Evolutionary conservation across 2,888 invertebrate species (phyloP).

Genomic region (Melanostoma scalare): DNA sequence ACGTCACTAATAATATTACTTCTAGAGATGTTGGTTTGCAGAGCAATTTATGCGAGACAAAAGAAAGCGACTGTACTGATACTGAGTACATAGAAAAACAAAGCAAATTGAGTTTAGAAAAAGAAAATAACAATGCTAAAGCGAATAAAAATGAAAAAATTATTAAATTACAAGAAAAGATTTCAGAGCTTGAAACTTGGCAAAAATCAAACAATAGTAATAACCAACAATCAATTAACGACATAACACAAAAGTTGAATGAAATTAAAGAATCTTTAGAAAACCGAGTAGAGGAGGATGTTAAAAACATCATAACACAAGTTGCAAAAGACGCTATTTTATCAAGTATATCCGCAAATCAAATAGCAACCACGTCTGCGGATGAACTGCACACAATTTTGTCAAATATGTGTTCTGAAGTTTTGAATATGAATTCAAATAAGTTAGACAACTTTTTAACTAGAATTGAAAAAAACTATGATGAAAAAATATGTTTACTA

Average conservation of each 20-base stretch:
- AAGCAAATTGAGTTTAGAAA: background rate
- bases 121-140: background rate
- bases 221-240: slow-evolving; percentile 35
- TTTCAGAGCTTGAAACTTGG: slow-evolving; percentile 32
- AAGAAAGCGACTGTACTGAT: slow-evolving; percentile 21
- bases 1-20: background rate
- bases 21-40: slow-evolving; percentile 37
- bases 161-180: slow-evolving; percentile 32
- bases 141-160: slow-evolving; percentile 12
- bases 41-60: slow-evolving; percentile 43
- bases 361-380: background rate
- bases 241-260: slow-evolving; percentile 29
- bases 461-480: slow-evolving; percentile 53
- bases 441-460: slow-evolving; percentile 57
- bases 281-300: background rate
- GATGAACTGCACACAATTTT: slow-evolving; percentile 33
- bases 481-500: slow-evolving; percentile 42
- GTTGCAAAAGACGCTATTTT: slow-evolving; percentile 20
- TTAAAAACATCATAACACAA: slow-evolving; percentile 3
- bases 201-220: slow-evolving; percentile 21
- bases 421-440: slow-evolving; percentile 33
- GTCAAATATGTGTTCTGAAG: slow-evolving; percentile 35
- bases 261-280: slow-evolving; percentile 34
- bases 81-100: background rate
- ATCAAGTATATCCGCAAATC: background rate